Conservation (phyloP, 2,113 vertebrate genomes). For the Illadopsis cleaveri region DNA sequence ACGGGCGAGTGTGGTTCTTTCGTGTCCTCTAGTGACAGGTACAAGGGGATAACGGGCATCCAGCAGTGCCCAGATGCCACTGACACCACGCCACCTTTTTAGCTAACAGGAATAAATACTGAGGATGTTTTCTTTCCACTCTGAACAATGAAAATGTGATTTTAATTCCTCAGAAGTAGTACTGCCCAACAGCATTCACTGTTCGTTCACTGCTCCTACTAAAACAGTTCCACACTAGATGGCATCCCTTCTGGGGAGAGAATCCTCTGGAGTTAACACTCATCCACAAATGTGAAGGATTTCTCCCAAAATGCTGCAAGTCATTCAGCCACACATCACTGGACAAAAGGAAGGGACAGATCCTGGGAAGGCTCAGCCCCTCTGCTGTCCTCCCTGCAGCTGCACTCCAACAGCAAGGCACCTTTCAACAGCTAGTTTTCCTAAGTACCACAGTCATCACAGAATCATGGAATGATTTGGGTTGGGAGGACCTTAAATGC, state of each 20-base stretch:
- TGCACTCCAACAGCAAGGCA: neutral
- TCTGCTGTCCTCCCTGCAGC: neutral
- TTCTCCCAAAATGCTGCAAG: neutral
- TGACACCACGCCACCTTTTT: neutral
- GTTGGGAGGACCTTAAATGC: neutral
- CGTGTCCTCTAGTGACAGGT: no score
- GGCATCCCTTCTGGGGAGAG: neutral
- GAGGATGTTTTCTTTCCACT: neutral
- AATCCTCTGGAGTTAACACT: neutral
- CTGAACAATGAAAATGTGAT: accelerated
- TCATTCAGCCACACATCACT: neutral
- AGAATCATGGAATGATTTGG: neutral
- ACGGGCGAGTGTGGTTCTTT: no score
- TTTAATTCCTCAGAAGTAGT: neutral
- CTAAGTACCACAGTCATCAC: neutral
- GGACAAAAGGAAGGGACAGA: neutral
- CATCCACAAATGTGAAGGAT: neutral
- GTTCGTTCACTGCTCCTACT: accelerated
- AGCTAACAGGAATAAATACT: neutral
- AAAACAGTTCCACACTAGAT: accelerated
- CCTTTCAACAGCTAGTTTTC: neutral
- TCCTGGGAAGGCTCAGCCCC: neutral
- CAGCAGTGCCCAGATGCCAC: neutral
- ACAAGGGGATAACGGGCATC: neutral
- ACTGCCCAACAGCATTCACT: neutral